Base-by-base conservation (phyloP, 2,888 invertebrate species). In the Hylaea fasciaria region DNA sequence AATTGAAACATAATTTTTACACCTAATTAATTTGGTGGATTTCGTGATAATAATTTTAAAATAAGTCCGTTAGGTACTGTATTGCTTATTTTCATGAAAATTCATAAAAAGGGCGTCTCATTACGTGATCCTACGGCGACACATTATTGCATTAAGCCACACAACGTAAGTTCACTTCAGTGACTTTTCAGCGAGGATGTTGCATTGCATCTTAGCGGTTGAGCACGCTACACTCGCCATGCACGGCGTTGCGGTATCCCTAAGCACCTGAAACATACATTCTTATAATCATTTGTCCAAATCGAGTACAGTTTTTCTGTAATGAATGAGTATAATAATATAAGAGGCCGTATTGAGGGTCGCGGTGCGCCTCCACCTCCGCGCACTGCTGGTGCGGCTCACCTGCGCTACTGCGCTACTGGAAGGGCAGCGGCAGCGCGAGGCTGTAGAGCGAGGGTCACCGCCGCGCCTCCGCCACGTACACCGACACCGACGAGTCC, bases 401-500 rank as follows among this genome's bases (percentile, higher is more conserved):
- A 32, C 9, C 32, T 10, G 9, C n/a, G n/a, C n/a, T n/a, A 1
- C 32, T 4, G 77, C 63, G 70, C 75, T 70, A 80, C 78, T 71
- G 77, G 79, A 75, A 81, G 80, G 86, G 83, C 77, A 82, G 83
- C 75, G 87, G 75, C 59, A 91, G 89, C 78, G 56, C 47, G 28
- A 16, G 59, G 49, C 44, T 22, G 60, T 51, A 61, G 47, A 48
- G 61, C 61, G 92, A 90, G 84, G 93, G 94, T 95, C 95, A 95
- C 94, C 95, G 94, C 66, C 95, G 94, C 77, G 93, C 87, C 82
- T 95, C 95, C 57, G 94, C 82, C 76, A 94, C 94, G 89, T 97
- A 98, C 73, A 98, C 96, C 69, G 96, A 96, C 73, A 98, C 95
- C 67, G 95, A 95, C 72, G 95, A 95, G 90, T 98, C 98, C 75